Evolutionary conservation across 2,888 invertebrate species (phyloP), one percentile per base, ranked within the genome.

Genomic region (Amaurobius ferox): DNA sequence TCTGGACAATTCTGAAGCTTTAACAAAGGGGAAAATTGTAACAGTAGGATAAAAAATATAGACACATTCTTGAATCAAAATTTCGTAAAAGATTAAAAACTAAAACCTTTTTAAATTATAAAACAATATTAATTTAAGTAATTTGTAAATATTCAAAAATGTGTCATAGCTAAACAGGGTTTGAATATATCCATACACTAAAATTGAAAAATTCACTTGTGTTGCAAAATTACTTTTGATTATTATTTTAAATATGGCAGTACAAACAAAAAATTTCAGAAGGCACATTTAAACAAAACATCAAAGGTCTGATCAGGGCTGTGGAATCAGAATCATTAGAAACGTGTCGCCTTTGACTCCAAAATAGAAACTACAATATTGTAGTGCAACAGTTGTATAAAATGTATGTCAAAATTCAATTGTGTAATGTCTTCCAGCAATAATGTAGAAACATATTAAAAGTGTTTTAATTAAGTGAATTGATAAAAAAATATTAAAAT

Each of bases 1-100:
- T n/a, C 19, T n/a, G 13, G 71, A 76, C 83, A 81, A 29, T 55
- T 35, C 77, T 72, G 77, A 85, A 85, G 83, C 77, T 77, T 78
- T 78, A 77, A 83, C 61, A 64, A 32, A 35, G 61, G 9, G 55
- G 9, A 74, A 40, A 66, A 66, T 67, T 67, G 48, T 26, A 76
- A 83, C 68, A 76, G n/a, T 70, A 55, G 55, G 28, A 70, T 66
- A 32, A 13, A 44, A 61, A 13, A 26, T 0, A 48, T 40, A 55
- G 77, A 85, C 64, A 55, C 66, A 85, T 66, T 77, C 78, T 72
- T 72, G 74, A 80, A 77, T 64, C 29, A 19, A 44, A 55, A 40
- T 7, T 26, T 28, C 11, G 30, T 26, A 35, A 28, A 40, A 26
- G 11, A 66, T 32, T 68, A 39, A 13, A 67, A 68, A n/a, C 19